These are phyloP conservation scores for Rhynchomys soricoides DNA, from an alignment of 2,113 vertebrate genomes.

Conservation along the genomic window DNA sequence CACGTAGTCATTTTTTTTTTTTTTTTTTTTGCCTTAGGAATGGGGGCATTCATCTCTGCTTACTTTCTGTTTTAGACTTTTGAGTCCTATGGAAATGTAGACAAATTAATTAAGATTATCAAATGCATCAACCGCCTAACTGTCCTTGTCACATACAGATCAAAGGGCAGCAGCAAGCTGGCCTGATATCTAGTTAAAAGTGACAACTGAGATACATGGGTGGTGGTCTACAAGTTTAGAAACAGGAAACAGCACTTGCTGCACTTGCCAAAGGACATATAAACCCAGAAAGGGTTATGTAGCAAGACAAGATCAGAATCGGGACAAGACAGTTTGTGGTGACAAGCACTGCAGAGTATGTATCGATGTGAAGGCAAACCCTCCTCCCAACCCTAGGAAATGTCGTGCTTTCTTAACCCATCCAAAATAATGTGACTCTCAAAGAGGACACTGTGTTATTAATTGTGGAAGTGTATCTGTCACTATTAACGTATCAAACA, in stretches of 20 bases:
- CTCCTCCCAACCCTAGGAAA: neutral
- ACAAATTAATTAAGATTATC: neutral
- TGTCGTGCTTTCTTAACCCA: neutral
- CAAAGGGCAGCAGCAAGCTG: neutral
- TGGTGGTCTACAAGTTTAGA: constrained; percentile 39
- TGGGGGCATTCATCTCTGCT: neutral
- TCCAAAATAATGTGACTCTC: neutral
- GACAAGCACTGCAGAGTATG: neutral
- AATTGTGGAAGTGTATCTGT: constrained; percentile 50
- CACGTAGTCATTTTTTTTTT: neutral
- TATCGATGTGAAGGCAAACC: constrained; percentile 45
- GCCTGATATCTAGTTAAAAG: neutral
- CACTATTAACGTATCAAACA: constrained; percentile 49
- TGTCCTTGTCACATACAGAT: neutral
- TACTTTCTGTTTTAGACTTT: neutral
- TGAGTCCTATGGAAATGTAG: neutral
- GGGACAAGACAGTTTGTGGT: constrained; percentile 17
- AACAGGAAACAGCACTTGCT: constrained; percentile 65
- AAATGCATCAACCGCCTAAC: neutral
- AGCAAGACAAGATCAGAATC: constrained; percentile 63
- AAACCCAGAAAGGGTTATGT: constrained; percentile 31
- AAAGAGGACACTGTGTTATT: neutral
- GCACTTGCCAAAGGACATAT: constrained; percentile 10
- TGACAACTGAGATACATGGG: constrained; percentile 27
- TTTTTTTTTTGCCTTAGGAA: neutral